Base-by-base conservation (phyloP, 2,888 invertebrate genomes). In the Tenodera sinensis region DNA sequence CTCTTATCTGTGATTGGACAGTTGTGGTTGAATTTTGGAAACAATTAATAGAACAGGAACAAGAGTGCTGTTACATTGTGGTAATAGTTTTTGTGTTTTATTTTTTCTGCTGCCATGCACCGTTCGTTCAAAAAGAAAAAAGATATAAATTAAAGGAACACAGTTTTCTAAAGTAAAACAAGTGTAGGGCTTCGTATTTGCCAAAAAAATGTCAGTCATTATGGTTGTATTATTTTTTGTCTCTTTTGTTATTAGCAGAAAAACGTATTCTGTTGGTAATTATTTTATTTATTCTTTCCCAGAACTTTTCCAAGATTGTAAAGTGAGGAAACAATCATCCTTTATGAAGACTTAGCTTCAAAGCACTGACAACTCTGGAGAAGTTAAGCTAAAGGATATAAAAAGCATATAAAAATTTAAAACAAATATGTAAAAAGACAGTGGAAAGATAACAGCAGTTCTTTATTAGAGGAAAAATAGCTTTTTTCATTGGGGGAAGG, bases 171-270 rank as follows among this genome's bases (percentile, higher is more conserved):
- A 82, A 88, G 84, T 83, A 54, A 88, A 84, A 30, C 88, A 88
- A 85, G 89, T 89, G 88, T 89, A 89, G 89, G 88, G 89, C 89
- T 90, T 88, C 88, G 89, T 90, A 87, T 87, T 88, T 89, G 90
- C 90, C 90, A 85, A 89, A 71, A n/a, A n/a, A 71, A 71, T 71
- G 54, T 71, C 54, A 71, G 54, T 71, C 54, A 71, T 71, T 71
- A 71, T 71, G 54, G 42, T 42, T 42, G 85, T 85, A 84, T 85
- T 85, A 88, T 85, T 84, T n/a, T 47, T 85, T 85, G 88, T 84
- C 88, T 82, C 88, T 9, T 87, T 87, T 27, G 34, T 83, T 87
- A 83, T 83, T 83, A 87, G n/a, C 27, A 87, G 87, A 42, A 87
- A 54, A 83, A 14, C 54, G 54, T 71, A 71, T 71, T 71, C 25